These are phyloP conservation scores for Harmothoe impar DNA, from an alignment of 2,888 invertebrate species.

Conservation along the genomic window DNA sequence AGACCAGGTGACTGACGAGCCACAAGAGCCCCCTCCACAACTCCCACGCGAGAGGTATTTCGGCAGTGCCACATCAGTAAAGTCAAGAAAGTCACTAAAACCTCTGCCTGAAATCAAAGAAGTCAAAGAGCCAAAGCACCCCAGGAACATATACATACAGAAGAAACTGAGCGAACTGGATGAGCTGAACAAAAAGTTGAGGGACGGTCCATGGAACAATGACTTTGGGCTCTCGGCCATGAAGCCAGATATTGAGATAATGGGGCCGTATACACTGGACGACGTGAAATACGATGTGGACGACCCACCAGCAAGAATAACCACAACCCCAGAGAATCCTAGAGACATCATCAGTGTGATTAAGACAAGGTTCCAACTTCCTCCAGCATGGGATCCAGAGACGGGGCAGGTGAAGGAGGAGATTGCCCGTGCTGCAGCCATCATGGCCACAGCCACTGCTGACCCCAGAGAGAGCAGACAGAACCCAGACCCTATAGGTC, in stretches of 20 bases:
- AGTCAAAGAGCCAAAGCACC: constrained; percentile 36
- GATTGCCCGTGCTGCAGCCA: constrained; percentile 13
- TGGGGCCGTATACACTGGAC: constrained; percentile 28
- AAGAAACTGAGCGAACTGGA: constrained; percentile 17
- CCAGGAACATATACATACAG: constrained; percentile 42
- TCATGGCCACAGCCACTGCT: background rate
- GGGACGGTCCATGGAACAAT: constrained; percentile 5
- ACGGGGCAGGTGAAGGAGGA: constrained; percentile 40
- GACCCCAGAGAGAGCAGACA: constrained; percentile 31
- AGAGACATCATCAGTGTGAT: background rate
- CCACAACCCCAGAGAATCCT: background rate
- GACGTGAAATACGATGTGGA: constrained; percentile 18
- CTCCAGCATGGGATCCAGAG: constrained; percentile 20
- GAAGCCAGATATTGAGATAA: background rate
- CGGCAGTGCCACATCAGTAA: background rate
- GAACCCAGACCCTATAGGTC: background rate
- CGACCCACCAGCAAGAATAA: background rate
- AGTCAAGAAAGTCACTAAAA: background rate
- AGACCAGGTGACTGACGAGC: background rate
- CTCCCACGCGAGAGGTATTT: constrained; percentile 2
- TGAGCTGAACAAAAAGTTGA: background rate
- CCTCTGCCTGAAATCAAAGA: constrained; percentile 21
- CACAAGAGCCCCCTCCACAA: background rate
- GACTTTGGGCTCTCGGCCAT: background rate
- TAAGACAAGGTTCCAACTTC: background rate